Evolutionary conservation across 2,113 vertebrate species (phyloP).

Genomic region (Setophaga petechia): DNA sequence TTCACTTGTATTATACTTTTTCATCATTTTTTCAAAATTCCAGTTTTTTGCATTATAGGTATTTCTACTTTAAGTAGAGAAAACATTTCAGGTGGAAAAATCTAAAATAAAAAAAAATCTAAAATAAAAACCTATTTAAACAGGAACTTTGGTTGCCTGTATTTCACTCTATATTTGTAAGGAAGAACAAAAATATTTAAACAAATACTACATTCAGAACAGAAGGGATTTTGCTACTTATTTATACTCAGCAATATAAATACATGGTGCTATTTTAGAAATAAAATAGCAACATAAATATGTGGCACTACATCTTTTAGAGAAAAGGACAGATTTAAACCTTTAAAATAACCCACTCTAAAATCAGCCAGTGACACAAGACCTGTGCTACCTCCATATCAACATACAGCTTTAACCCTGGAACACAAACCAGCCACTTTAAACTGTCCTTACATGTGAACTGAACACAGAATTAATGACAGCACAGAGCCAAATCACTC

Average conservation of each 20-base stretch:
- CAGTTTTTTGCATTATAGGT: fast-evolving
- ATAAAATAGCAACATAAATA: not conserved
- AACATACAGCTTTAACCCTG: not conserved
- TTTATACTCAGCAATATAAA: not conserved
- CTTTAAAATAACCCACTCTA: not conserved
- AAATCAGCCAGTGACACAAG: not conserved
- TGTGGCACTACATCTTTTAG: not conserved
- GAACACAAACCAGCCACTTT: not conserved
- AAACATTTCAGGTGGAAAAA: not conserved
- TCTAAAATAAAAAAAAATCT: not conserved
- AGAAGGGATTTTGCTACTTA: not conserved
- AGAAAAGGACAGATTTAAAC: not conserved
- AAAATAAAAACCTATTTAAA: not conserved
- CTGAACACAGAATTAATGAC: not conserved
- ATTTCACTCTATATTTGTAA: not conserved
- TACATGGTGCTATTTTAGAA: not conserved
- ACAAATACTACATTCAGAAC: not conserved
- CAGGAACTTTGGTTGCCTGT: not conserved
- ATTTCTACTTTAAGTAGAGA: not conserved
- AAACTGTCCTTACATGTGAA: not conserved
- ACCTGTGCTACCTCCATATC: not conserved
- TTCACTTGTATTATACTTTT: not conserved
- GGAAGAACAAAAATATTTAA: not conserved
- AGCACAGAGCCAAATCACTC: not conserved
- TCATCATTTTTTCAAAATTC: not conserved